phyloP scores from a whole-genome alignment of 1,140 invertebrate species.

The Nixonia krombeini region DNA sequence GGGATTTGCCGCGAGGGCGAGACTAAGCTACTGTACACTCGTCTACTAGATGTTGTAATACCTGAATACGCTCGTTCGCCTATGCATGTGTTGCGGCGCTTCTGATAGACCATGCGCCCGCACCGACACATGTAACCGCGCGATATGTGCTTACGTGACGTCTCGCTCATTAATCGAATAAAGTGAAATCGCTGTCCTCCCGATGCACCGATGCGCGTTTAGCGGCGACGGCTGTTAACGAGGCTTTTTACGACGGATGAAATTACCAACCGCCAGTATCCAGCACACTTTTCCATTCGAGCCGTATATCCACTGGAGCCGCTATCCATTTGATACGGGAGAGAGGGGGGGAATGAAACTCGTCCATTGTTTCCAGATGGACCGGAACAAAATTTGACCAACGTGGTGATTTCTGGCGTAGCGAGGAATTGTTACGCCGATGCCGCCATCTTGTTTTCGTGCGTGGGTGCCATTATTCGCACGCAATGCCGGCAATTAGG shows the following conservation, averaged over 20 bases:
- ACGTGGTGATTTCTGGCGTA: too few relatives aligned
- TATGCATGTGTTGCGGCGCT: slow-evolving; percentile 50
- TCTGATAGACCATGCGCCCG: slow-evolving; percentile 51
- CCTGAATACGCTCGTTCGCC: slow-evolving; percentile 63
- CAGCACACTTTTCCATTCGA: too few relatives aligned
- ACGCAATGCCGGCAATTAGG: slow-evolving; percentile 48
- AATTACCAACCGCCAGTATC: too few relatives aligned
- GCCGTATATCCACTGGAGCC: too few relatives aligned
- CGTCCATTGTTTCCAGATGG: too few relatives aligned
- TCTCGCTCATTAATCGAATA: slow-evolving; percentile 43
- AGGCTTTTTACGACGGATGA: slow-evolving; percentile 1
- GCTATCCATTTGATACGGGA: too few relatives aligned
- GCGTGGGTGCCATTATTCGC: slow-evolving; percentile 40
- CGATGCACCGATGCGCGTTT: slow-evolving; percentile 23
- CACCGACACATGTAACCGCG: slow-evolving; percentile 41
- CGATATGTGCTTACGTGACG: slow-evolving; percentile 39
- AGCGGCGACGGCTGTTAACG: slow-evolving; percentile 16
- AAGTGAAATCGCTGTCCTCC: slow-evolving; percentile 35
- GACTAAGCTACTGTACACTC: slow-evolving; percentile 62
- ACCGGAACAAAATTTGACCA: too few relatives aligned
- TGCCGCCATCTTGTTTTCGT: slow-evolving; percentile 39
- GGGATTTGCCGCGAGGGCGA: slow-evolving; percentile 59
- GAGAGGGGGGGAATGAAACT: too few relatives aligned
- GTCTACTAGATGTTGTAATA: slow-evolving; percentile 67
- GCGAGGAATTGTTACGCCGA: too few relatives aligned